Evolutionary conservation across 1,140 invertebrate genomes (phyloP).

Genomic region (Psilanteris sp.): DNA sequence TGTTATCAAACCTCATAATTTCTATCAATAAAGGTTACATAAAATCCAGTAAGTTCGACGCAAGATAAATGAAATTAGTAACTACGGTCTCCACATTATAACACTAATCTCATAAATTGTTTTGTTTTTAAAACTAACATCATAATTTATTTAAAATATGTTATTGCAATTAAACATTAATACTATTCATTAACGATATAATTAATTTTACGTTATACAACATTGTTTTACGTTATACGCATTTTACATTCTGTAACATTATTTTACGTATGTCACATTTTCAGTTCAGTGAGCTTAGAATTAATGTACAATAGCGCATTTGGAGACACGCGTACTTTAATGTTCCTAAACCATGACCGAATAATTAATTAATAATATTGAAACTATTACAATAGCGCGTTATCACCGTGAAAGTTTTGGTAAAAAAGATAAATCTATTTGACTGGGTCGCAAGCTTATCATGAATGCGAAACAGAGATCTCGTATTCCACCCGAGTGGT

Average conservation of each 20-base stretch:
- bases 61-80: conserved; percentile 8
- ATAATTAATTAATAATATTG: conserved; percentile 16
- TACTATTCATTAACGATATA: too few relatives aligned
- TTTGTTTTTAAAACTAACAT: too few relatives aligned
- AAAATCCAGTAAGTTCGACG: conserved; percentile 4
- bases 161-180: too few relatives aligned
- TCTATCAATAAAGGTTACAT: conserved; percentile 19
- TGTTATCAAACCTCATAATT: conserved; percentile 14
- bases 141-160: too few relatives aligned
- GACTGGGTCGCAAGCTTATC: conserved; percentile 30
- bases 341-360: neutral
- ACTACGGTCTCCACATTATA: conserved; percentile 1
- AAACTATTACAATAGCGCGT: conserved; percentile 1
- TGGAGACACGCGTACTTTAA: too few relatives aligned
- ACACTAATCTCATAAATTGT: neutral
- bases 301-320: too few relatives aligned
- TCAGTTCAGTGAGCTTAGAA: too few relatives aligned
- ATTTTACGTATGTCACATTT: too few relatives aligned
- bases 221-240: too few relatives aligned
- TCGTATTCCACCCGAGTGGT: conserved; percentile 48
- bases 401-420: conserved; percentile 20
- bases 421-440: conserved; percentile 43
- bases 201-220: too few relatives aligned
- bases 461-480: conserved; percentile 43
- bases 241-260: too few relatives aligned